Base-by-base conservation (phyloP, 2,113 vertebrate species). In the Hemicordylus capensis region DNA sequence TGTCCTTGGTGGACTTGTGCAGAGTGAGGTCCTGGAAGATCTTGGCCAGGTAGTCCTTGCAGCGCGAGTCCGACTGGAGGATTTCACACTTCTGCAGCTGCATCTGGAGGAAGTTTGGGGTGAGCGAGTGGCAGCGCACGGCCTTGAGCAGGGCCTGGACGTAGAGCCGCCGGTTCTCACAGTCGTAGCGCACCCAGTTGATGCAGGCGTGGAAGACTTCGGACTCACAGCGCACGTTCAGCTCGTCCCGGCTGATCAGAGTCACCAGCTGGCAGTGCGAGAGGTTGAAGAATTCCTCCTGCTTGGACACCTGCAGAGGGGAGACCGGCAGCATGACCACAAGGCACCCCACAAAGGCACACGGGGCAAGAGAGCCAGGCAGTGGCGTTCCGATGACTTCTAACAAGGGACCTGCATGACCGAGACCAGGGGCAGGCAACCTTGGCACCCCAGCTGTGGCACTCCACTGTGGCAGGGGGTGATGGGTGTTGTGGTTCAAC, bases 181-280 rank as follows among this genome's bases (percentile, higher is more conserved):
- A 96, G 95, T 99, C 98, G 7, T 98, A 98, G 44, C 97, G 97
- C 51, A 99, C 98, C 98, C 98, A 99, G 37, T 97, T 95, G 94
- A 98, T 97, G 31, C 98, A 99, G 0, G 98, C 98, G 61, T 98
- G 97, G 95, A 98, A 99, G 61, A 99, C 98, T 86, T 99, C 98
- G 0, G 98, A 99, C 94, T 99, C 98, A 24, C 98, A 98, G 88
- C 98, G 98, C 56, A 99, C 98, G 11, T 99, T 99, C 83, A 99
- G 97, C 92, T 99, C 98, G 2, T 99, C 98, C 0, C 98, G 97
- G 93, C 98, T 98, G 91, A 99, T 97, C 76, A 99, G 97, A 0
- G 96, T 97, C 83, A 97, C 98, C 92, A 99, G 96, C 92, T 99
- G 98, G 95, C 98, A 99, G 83, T 98, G 98, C 0, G 98, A 97